A percentile compares a stretch with the other conserved stretches of the same genome.
Evolutionary conservation across 2,797 vertebrate species (phyloP).

Genomic region (Danio albolineatus): DNA sequence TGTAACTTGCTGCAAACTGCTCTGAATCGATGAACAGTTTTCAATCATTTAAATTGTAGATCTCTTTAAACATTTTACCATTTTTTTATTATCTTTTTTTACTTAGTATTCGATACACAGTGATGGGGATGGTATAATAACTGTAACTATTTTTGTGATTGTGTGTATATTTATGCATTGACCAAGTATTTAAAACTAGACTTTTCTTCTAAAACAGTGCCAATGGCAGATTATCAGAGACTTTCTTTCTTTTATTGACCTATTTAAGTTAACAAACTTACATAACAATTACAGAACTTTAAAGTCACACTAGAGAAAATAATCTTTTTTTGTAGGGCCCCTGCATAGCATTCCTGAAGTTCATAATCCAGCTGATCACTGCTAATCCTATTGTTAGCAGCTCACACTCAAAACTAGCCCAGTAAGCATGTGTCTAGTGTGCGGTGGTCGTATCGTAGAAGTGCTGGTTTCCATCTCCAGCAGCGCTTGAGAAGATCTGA

Average conservation of each 20-base stretch:
- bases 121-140: too few species aligned
- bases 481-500: slow-evolving; percentile 27
- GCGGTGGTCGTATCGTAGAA: slow-evolving; percentile 30
- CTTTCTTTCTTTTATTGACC: neutral
- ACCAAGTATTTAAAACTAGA: neutral
- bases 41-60: too few species aligned
- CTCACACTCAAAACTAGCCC: slow-evolving; percentile 60
- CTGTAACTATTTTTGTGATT: too few species aligned
- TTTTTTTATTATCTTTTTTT: too few species aligned
- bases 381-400: slow-evolving; percentile 62
- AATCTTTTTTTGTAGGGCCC: neutral
- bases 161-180: too few species aligned
- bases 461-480: slow-evolving; percentile 21
- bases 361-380: slow-evolving; percentile 49
- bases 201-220: too few species aligned
- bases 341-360: slow-evolving; percentile 45
- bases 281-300: slow-evolving; percentile 14
- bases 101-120: too few species aligned
- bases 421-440: slow-evolving; percentile 27
- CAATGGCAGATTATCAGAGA: neutral
- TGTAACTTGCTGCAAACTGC: too few species aligned
- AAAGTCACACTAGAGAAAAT: neutral
- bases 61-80: too few species aligned
- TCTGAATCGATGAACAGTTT: too few species aligned
- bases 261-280: neutral